Evolutionary conservation across 35 echinoderm and acorn worm genomes (phyloP).

Genomic region (Heliocidaris tuberculata): DNA sequence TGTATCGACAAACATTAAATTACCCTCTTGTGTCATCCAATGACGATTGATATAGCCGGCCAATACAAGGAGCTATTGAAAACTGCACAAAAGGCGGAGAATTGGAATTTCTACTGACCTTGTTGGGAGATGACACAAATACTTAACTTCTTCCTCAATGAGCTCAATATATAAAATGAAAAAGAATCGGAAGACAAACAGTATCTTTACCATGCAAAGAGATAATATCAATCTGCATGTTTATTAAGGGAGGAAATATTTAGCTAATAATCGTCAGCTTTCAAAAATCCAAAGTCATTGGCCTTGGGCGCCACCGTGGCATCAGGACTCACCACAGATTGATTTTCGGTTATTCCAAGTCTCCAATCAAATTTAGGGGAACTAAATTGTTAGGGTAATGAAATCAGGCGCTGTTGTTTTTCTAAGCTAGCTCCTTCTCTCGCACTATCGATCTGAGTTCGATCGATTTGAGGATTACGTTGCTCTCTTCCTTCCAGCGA

Average conservation of each 20-base stretch:
- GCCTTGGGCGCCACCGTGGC: neutral
- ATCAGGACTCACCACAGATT: neutral
- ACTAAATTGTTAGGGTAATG: conserved; percentile 3
- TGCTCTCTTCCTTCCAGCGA: neutral
- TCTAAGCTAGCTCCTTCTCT: neutral
- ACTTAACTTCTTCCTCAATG: neutral
- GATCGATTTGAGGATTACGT: neutral
- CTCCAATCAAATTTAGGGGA: conserved; percentile 16
- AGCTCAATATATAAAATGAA: neutral
- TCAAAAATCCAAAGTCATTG: neutral
- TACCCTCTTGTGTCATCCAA: neutral
- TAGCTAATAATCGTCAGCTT: neutral
- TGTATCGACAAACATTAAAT: neutral
- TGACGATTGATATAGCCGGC: neutral
- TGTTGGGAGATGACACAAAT: neutral
- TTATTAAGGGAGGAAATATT: neutral
- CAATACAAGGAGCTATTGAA: neutral
- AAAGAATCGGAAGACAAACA: too few relatives aligned
- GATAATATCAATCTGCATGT: neutral
- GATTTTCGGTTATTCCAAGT: neutral
- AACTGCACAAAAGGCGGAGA: neutral
- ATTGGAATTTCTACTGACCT: neutral
- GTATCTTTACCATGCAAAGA: neutral
- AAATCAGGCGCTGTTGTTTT: conserved; percentile 16
- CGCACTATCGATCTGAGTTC: neutral